These are phyloP conservation scores for Phallusia fumigata DNA, from an alignment of 23 tunicate species.

Conservation along the genomic window DNA sequence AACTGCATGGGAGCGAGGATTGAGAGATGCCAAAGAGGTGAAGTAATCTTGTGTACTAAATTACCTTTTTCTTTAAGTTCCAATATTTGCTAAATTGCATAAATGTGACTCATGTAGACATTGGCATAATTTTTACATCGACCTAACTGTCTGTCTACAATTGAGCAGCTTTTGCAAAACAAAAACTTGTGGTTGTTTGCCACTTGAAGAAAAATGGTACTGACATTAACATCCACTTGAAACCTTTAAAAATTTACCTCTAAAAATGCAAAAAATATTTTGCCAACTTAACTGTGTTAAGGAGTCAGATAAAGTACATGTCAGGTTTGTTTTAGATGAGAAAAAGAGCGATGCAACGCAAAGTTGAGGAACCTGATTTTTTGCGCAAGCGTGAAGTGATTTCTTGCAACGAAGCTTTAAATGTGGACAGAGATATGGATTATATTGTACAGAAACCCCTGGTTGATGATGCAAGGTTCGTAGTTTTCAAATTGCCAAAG, in stretches of 20 bases:
- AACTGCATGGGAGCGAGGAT: constrained; percentile 86
- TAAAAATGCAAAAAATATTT: too few relatives aligned
- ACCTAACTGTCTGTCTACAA: too few relatives aligned
- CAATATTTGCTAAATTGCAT: too few relatives aligned
- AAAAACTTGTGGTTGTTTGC: neutral
- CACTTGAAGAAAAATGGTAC: neutral
- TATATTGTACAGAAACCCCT: constrained; percentile 64
- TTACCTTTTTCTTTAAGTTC: too few relatives aligned
- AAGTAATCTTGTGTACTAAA: neutral
- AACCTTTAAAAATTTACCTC: too few relatives aligned
- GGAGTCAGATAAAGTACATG: too few relatives aligned
- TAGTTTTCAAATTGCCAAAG: too few relatives aligned
- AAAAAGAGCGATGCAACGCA: constrained; percentile 57
- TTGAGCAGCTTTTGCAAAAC: too few relatives aligned
- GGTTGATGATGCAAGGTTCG: constrained; percentile 40
- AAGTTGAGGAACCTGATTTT: constrained; percentile 84
- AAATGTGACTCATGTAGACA: too few relatives aligned
- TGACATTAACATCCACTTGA: too few relatives aligned
- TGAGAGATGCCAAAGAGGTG: constrained; percentile 79
- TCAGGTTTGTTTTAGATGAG: constrained; percentile 27
- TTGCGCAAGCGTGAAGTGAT: constrained; percentile 70
- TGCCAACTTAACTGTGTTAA: too few relatives aligned
- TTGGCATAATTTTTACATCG: too few relatives aligned
- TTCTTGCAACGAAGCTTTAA: constrained; percentile 58
- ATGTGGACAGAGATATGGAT: constrained; percentile 77